A percentile compares a stretch with the other conserved stretches of the same genome.
phyloP scores from a whole-genome alignment of 2,888 invertebrate genomes.

The Schrankia costaestrigalis region DNA sequence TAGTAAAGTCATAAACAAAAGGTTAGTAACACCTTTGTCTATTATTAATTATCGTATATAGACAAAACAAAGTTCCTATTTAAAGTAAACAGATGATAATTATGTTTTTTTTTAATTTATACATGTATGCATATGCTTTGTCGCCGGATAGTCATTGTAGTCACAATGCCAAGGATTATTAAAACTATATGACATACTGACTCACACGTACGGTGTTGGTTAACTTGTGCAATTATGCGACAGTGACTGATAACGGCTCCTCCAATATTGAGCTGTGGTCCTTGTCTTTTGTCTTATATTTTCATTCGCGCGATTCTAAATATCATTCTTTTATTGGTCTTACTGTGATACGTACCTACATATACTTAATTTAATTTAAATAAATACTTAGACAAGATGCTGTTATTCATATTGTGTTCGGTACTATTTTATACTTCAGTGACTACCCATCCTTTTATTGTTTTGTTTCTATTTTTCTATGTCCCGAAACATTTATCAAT shows the following conservation, averaged over 20 bases:
- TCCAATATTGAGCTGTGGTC: slow-evolving; percentile 9
- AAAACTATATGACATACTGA: no score
- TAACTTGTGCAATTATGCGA: no score
- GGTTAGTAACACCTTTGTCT: no score
- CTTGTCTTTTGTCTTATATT: slow-evolving; percentile 11
- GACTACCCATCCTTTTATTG: slow-evolving; percentile 28
- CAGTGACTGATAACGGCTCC: no score
- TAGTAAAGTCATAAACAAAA: no score
- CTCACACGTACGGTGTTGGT: no score
- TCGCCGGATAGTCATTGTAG: no score
- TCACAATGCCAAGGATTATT: no score
- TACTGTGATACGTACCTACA: slow-evolving; percentile 5
- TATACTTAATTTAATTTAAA: neutral
- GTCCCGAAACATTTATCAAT: slow-evolving; percentile 34
- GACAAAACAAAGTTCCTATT: no score
- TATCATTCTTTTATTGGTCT: slow-evolving; percentile 9
- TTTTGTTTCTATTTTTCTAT: slow-evolving; percentile 37
- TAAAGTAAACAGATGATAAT: no score
- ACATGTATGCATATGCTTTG: no score
- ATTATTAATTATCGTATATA: no score
- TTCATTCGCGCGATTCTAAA: slow-evolving; percentile 3
- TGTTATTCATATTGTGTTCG: slow-evolving; percentile 23
- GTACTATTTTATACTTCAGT: slow-evolving; percentile 31
- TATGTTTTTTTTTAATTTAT: neutral
- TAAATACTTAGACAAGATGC: slow-evolving; percentile 9